Evolutionary conservation across 2,113 vertebrate genomes (phyloP).

Genomic region (cattle (Bos taurus)): ARS-UCD2.0 NC_037336.1:28389501-28390000

Average conservation of each 20-base stretch:
- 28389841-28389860: neutral
- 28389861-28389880: neutral
- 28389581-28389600: neutral
- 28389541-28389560: neutral
- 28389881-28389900: neutral
- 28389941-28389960: neutral
- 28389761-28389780: neutral
- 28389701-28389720: neutral
- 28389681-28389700: neutral
- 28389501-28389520: neutral
- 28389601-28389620: neutral
- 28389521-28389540: neutral
- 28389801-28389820: neutral
- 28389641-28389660: neutral
- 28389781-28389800: neutral
- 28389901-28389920: neutral
- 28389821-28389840: neutral
- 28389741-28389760: neutral
- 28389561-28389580: neutral
- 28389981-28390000: neutral
- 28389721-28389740: neutral
- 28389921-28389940: neutral
- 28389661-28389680: neutral
- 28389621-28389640: neutral
- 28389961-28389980: neutral